Evolutionary conservation across 2,797 vertebrate species (phyloP), one percentile per base, ranked within the genome.

Genomic region (Sorex maritimensis): DNA sequence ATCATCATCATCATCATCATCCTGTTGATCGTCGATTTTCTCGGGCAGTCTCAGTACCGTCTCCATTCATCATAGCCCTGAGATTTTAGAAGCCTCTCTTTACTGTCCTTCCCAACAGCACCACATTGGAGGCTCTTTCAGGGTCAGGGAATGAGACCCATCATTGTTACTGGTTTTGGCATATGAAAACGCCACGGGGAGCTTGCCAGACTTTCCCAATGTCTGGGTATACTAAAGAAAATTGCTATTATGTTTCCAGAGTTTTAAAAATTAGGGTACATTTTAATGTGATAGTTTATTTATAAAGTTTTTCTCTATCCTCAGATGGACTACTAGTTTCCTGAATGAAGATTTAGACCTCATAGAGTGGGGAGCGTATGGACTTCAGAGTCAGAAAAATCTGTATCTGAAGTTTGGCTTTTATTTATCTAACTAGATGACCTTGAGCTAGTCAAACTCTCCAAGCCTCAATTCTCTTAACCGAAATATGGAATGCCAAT

Each of bases 301-400:
- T 68, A 19, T 55, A 72, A 68, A 80, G 58, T 68, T 67, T 84
- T 14, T 69, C 46, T 78, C 24, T 69, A 28, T 81, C 81, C 85
- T 85, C 10, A 23, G 41, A 38, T 10, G 58, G 49, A 81, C 21
- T 12, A 14, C 41, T 87, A n/a, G 21, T 13, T 86, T 75, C 19
- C 78, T 86, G 46, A 92, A 61, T 79, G 38, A n/a, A 90, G 46
- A 58, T 26, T 41, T 26, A 34, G n/a, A 38, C 30, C 4, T 28
- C 68, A 52, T 24, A 49, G 9, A 41, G 49, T 41, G 23, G 68
- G 19, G 15, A 55, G 52, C 10, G 3, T 55, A 12, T 44, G 41
- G 41, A 7, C 41, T 55, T 55, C 24, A 87, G 38, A 73, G 41
- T 34, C 30, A 55, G 49, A 52, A 69, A 68, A 67, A 28, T 28